Evolutionary conservation across 2,888 invertebrate genomes (phyloP).

Genomic region (Noctua pronuba): DNA sequence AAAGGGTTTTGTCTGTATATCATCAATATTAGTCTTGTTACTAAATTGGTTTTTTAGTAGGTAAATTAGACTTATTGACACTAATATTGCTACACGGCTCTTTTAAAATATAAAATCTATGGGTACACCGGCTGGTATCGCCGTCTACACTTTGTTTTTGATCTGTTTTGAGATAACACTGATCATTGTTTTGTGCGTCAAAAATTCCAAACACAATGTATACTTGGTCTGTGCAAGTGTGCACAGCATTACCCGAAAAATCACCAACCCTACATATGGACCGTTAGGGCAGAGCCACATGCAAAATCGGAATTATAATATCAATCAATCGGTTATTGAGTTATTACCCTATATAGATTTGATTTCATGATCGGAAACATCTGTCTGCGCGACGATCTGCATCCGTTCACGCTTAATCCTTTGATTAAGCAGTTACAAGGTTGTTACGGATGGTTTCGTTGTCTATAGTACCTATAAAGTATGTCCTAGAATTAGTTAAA

Average conservation of each 20-base stretch:
- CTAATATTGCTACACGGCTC: background rate
- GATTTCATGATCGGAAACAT: conserved; percentile 44
- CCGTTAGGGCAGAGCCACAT: background rate
- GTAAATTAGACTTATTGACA: no score
- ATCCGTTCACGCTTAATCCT: conserved; percentile 51
- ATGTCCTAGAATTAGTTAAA: no score
- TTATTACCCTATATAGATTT: conserved; percentile 38
- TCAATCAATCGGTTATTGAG: conserved; percentile 18
- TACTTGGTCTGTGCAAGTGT: no score
- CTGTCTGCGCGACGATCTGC: conserved; percentile 36
- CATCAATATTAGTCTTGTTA: background rate
- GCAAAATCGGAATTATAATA: conserved; percentile 6
- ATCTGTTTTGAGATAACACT: background rate
- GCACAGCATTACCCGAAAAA: background rate
- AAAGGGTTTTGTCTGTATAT: background rate
- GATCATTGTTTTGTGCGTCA: background rate
- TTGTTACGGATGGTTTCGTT: background rate
- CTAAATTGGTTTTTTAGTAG: no score
- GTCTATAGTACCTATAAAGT: background rate
- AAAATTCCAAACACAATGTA: background rate
- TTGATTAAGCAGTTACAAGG: conserved; percentile 27
- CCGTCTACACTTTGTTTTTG: no score
- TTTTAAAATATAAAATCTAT: no score
- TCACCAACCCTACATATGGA: background rate
- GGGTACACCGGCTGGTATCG: no score